Evolutionary conservation across 2,797 vertebrate species (phyloP).

Genomic region (Rhinella marina): DNA sequence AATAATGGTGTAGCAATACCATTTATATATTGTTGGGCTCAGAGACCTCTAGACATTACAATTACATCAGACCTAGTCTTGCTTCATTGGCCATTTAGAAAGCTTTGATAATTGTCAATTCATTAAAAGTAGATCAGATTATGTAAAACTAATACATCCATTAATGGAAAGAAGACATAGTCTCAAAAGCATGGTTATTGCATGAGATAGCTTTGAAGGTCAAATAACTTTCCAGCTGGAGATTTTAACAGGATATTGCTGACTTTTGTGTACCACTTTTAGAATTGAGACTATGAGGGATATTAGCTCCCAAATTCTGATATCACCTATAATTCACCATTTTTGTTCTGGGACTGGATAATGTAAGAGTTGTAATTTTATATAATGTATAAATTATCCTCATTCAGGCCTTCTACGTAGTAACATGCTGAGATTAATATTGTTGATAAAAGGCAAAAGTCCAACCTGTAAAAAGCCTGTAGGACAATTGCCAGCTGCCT

Average conservation of each 20-base stretch:
- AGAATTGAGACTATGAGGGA: neutral
- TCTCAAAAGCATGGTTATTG: neutral
- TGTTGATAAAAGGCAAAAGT: too few relatives aligned
- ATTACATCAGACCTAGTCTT: constrained; percentile 27
- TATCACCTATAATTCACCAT: neutral
- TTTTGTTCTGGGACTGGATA: neutral
- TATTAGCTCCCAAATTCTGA: too few relatives aligned
- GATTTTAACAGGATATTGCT: neutral
- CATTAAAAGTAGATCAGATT: constrained; percentile 7
- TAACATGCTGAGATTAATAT: neutral
- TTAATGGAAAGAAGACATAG: constrained; percentile 1
- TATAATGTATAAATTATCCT: neutral
- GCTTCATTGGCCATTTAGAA: constrained; percentile 7
- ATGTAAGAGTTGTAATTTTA: neutral
- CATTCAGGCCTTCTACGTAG: neutral
- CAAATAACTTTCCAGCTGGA: neutral
- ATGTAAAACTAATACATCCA: neutral
- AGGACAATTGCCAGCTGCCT: too few relatives aligned
- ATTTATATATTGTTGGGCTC: constrained; percentile 24
- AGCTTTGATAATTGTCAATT: neutral
- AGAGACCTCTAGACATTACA: constrained; percentile 30
- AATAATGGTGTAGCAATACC: constrained; percentile 31
- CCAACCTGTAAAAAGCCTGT: too few relatives aligned
- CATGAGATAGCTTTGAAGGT: constrained; percentile 11
- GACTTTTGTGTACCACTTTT: neutral